A percentile compares a stretch with the other conserved stretches of the same genome.
Conservation (phyloP, 2,113 vertebrate species). For the Muntiacus muntjak region DNA sequence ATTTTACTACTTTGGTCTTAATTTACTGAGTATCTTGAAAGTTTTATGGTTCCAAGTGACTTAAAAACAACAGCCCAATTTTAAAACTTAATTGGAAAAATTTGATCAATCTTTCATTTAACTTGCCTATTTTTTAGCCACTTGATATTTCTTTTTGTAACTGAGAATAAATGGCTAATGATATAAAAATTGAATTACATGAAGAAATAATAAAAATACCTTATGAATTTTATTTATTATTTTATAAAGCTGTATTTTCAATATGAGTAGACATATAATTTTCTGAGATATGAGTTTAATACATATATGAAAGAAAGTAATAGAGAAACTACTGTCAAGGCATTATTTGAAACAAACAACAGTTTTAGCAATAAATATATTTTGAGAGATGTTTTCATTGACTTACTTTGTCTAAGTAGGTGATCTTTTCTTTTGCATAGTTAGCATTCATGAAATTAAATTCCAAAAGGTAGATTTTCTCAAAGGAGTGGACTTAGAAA, state of each 20-base stretch:
- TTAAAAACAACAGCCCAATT: not conserved
- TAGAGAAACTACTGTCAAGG: not conserved
- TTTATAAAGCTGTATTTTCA: not conserved
- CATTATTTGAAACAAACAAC: not conserved
- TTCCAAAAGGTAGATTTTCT: constrained; percentile 15
- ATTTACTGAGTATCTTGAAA: not conserved
- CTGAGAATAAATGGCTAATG: not conserved
- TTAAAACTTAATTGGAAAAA: constrained; percentile 3
- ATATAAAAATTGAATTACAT: not conserved
- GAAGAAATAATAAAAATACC: not conserved
- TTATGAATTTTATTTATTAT: not conserved
- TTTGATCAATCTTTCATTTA: not conserved
- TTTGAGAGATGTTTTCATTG: not conserved
- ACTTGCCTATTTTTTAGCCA: not conserved
- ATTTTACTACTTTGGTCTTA: not conserved
- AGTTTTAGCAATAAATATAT: not conserved
- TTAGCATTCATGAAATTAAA: not conserved
- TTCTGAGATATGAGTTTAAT: not conserved
- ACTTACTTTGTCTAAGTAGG: not conserved
- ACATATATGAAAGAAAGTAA: not conserved
- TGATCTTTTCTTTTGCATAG: not conserved
- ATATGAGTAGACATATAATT: not conserved
- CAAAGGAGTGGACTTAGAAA: not conserved
- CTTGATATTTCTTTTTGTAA: not conserved
- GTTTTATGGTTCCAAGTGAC: not conserved